Conservation (phyloP, 2,888 invertebrate species). For the Oxystoma pomonae region DNA sequence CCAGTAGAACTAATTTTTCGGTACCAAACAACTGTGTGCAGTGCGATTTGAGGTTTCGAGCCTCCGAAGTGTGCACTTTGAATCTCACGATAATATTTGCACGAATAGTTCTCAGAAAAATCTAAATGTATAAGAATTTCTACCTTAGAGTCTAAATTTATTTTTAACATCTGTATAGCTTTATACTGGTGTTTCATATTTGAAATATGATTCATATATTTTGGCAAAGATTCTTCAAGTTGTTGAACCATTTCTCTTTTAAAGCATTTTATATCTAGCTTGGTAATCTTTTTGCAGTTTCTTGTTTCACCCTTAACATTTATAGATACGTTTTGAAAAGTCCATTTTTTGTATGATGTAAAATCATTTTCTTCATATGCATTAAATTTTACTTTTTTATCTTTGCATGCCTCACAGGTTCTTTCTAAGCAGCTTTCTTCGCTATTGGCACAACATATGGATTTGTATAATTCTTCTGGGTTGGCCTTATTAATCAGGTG, state of each 20-base stretch:
- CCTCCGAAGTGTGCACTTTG: slow-evolving; percentile 17
- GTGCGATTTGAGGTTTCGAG: slow-evolving; percentile 12
- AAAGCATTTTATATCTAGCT: neutral
- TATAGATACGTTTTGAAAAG: neutral
- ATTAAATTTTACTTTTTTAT: no score
- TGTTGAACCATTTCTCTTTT: neutral
- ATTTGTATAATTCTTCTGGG: neutral
- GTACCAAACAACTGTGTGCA: slow-evolving; percentile 18
- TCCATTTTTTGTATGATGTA: neutral
- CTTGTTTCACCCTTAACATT: neutral
- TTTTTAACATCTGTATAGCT: neutral
- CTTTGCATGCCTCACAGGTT: neutral
- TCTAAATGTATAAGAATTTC: slow-evolving; percentile 6
- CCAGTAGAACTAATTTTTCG: neutral
- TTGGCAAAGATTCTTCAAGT: neutral
- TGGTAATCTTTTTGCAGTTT: neutral
- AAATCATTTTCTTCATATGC: no score
- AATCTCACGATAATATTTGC: slow-evolving; percentile 13
- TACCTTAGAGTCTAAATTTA: neutral
- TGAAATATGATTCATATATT: neutral
- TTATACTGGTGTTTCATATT: neutral
- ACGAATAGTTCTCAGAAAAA: slow-evolving; percentile 16
- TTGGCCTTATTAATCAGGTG: neutral
- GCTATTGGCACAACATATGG: neutral
- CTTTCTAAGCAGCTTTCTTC: neutral